A percentile compares a stretch with the other conserved stretches of the same genome.
Conservation (phyloP, 1,140 invertebrate genomes). For the Aphis craccivora region DNA sequence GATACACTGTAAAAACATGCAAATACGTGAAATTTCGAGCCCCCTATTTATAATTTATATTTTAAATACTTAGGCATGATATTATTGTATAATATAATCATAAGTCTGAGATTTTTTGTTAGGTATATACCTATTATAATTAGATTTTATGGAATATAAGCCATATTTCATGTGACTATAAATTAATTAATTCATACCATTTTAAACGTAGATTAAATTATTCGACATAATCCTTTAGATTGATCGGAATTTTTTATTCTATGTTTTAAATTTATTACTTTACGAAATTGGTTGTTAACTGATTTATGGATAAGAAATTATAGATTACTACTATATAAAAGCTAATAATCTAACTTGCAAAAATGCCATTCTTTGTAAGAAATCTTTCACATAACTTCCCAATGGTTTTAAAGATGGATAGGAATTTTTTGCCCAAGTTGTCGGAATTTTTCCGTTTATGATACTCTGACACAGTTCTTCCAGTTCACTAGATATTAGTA, state of each 20-base stretch:
- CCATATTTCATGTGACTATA: neutral
- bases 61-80: neutral
- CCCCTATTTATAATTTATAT: neutral
- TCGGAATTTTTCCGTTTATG: constrained; percentile 80
- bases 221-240: neutral
- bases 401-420: constrained; percentile 93
- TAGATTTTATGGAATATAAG: neutral
- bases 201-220: neutral
- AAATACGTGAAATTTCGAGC: no score
- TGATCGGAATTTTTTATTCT: neutral
- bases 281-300: neutral
- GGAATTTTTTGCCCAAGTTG: constrained; percentile 80
- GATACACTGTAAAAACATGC: no score
- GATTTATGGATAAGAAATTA: neutral
- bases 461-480: constrained; percentile 80
- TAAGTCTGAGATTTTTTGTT: neutral
- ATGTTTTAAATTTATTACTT: neutral
- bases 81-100: no score
- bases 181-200: neutral
- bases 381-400: constrained; percentile 87
- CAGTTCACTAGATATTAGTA: constrained; percentile 85
- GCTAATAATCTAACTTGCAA: constrained; percentile 70
- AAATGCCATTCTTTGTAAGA: constrained; percentile 77
- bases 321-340: neutral
- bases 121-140: neutral